Percentiles rank a stretch among this genome's conserved stretches.
Evolutionary conservation across 2,113 vertebrate species (phyloP).

Genomic region (Protobothrops mucrosquamatus): DNA sequence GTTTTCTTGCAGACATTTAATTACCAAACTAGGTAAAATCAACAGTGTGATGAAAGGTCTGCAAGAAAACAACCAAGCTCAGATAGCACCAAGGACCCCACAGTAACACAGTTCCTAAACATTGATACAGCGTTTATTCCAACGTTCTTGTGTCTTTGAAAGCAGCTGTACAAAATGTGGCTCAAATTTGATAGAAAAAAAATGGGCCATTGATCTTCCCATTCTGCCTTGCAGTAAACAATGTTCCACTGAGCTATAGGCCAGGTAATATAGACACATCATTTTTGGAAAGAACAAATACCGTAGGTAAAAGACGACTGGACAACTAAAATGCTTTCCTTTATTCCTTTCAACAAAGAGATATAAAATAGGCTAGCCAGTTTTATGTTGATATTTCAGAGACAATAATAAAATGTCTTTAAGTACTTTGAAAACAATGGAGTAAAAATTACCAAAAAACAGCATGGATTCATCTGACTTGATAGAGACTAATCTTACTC

Average conservation of each 20-base stretch:
- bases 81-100: too few species aligned
- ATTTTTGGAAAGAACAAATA: slow-evolving; percentile 28
- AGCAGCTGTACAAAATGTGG: neutral
- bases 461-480: neutral
- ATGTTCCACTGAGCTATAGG: slow-evolving; percentile 43
- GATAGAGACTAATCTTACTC: neutral
- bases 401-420: neutral
- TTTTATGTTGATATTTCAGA: neutral
- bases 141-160: neutral
- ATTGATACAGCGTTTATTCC: neutral
- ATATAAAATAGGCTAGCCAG: neutral
- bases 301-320: slow-evolving; percentile 26
- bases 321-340: slow-evolving; percentile 38
- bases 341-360: slow-evolving; percentile 8
- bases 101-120: neutral
- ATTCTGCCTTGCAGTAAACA: slow-evolving; percentile 41
- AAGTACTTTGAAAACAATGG: neutral
- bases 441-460: neutral
- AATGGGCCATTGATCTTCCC: slow-evolving; percentile 29
- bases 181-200: slow-evolving; percentile 27
- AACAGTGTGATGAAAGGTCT: neutral
- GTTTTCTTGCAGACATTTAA: neutral
- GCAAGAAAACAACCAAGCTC: too few species aligned
- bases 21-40: neutral
- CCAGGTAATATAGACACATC: slow-evolving; percentile 26